Evolutionary conservation across 1,140 invertebrate species (phyloP).

Genomic region (Maconellicoccus hirsutus): DNA sequence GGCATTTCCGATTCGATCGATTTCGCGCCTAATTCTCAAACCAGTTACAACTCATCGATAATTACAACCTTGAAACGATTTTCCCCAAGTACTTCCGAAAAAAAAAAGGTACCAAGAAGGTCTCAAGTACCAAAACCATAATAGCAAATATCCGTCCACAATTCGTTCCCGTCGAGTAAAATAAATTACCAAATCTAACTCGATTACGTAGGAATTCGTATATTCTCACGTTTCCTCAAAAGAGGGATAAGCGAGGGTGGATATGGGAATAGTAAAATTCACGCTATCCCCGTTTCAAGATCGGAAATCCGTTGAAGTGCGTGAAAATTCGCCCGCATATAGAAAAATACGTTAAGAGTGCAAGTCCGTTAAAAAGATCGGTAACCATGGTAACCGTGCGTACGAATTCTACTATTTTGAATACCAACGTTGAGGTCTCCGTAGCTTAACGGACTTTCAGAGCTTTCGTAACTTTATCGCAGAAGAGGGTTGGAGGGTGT

Average conservation of each 20-base stretch:
- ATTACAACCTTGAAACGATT: too few species aligned
- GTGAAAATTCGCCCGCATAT: background rate
- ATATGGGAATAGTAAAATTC: background rate
- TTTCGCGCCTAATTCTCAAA: too few species aligned
- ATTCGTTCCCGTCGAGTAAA: background rate
- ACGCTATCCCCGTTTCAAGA: background rate
- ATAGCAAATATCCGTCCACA: background rate
- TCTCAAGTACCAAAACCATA: too few species aligned
- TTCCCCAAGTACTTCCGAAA: too few species aligned
- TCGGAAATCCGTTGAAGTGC: conserved; percentile 7
- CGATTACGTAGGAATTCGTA: background rate
- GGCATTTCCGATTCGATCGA: too few species aligned
- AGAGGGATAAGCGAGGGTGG: background rate
- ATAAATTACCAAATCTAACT: background rate
- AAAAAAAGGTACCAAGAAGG: too few species aligned
- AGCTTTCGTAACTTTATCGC: background rate
- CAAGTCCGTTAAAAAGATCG: conserved; percentile 12
- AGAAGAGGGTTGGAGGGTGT: background rate
- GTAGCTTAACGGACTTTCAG: background rate
- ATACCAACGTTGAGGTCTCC: conserved; percentile 10
- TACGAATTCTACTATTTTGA: background rate
- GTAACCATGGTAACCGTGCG: background rate
- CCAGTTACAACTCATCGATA: too few species aligned
- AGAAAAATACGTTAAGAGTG: background rate
- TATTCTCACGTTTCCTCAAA: background rate